Base-by-base conservation (phyloP, 2,888 invertebrate species). In the Himalopsyche anomala region DNA sequence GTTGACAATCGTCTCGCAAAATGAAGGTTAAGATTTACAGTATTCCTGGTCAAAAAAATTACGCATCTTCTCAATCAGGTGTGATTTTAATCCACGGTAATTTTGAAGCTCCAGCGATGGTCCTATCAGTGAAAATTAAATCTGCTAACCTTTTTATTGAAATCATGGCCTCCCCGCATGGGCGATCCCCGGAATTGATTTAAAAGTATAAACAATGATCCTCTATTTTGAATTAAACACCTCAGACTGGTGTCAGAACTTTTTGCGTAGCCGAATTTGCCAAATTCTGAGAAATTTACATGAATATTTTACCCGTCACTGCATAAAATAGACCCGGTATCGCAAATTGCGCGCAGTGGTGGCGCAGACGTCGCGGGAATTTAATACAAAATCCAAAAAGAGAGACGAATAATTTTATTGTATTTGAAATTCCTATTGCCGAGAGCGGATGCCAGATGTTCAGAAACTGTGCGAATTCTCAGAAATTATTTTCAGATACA, bases 381-480 rank as follows among this genome's bases (percentile, higher is more conserved):
- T 62, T 62, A 62, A 62, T 62, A 62, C 62, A 62, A 62, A 1
- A n/a, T 62, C 62, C 62, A 8, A 62, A 62, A n/a, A 54, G 82
- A 84, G 84, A 62, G 79, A 55, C 79, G 79, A 85, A 85, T 85
- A 79, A 85, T 86, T 84, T 83, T 79, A 79, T 83, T 82, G 79
- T 62, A 87, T 87, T 84, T 82, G 56, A 87, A 86, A 87, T 87
- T 87, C 86, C 86, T 45, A 86, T 86, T 74, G 69, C 62, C 81
- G 55, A 42, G 55, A 85, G 79, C 74, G 79, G 40, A 74, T 74
- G 81, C 86, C 87, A 87, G 87, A 86, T 87, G 87, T 84, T 81
- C 56, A 51, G 84, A 84, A 85, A 62, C 81, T 80, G 19, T 45
- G 45, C 86, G 51, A 62, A 62, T 19, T 62, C 19, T 19, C 19